Base-by-base conservation (phyloP, 2,888 invertebrate genomes). In the Stomorhina lunata region DNA sequence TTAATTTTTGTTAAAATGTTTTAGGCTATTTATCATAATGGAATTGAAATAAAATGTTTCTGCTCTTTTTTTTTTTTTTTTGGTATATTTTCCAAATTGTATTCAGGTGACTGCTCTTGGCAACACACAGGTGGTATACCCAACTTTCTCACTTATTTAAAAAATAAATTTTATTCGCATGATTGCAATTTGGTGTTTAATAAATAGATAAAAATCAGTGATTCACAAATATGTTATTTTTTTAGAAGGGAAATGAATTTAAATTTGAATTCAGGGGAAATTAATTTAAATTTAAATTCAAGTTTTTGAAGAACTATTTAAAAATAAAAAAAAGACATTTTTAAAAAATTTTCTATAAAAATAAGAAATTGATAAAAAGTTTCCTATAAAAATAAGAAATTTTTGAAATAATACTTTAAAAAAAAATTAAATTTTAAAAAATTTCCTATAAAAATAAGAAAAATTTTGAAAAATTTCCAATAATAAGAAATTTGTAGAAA, bases 51-150 rank as follows among this genome's bases (percentile, higher is more conserved):
- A 15, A n/a, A n/a, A n/a, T n/a, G n/a, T n/a, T n/a, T n/a, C n/a
- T n/a, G n/a, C n/a, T n/a, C n/a, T n/a, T 55, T 48, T 73, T 20
- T 32, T 29, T 69, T 27, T n/a, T 32, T 43, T 77, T 37, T 43
- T 63, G 22, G n/a, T 40, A n/a, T 45, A 1, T 27, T 57, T 27
- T 12, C 29, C 6, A 55, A 55, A n/a, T n/a, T n/a, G n/a, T n/a
- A n/a, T n/a, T n/a, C n/a, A n/a, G n/a, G n/a, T n/a, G n/a, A n/a
- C 48, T 40, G 59, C 57, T 79, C 71, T 79, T 79, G 45, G 78
- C 65, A 79, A 71, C 57, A 72, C 37, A 69, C 78, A 79, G 78
- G 55, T 78, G 59, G 37, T 65, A 15, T 29, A 37, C n/a, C 15
- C 15, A 5, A 15, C 2, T 9, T 40, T 20, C 34, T 50, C n/a